These are phyloP conservation scores for Ispidina lecontei DNA, from an alignment of 2,797 vertebrate genomes.

Conservation along the genomic window DNA sequence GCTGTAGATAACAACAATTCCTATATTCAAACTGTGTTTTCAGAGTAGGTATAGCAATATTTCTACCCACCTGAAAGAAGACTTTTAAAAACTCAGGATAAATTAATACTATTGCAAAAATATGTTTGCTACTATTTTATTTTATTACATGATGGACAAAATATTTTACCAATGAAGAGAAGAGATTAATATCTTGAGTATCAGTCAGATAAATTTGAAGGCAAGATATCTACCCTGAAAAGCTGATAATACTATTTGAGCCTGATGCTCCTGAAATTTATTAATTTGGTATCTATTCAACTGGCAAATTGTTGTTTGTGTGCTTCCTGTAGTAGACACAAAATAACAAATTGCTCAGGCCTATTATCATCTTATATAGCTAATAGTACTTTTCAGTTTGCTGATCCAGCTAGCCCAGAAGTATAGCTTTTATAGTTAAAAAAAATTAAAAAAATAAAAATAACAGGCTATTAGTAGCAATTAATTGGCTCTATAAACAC, in stretches of 20 bases:
- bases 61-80: neutral
- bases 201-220: neutral
- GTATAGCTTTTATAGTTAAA: slow-evolving; percentile 32
- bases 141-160: neutral
- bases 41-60: neutral
- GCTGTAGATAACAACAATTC: neutral
- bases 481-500: slow-evolving; percentile 56
- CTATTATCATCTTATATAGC: slow-evolving; percentile 17
- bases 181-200: neutral
- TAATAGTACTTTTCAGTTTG: slow-evolving; percentile 6
- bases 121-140: neutral
- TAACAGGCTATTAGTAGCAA: slow-evolving; percentile 43
- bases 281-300: neutral
- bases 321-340: neutral
- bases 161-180: neutral
- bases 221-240: neutral
- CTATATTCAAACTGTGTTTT: neutral
- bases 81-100: neutral
- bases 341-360: neutral
- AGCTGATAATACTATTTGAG: neutral
- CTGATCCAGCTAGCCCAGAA: slow-evolving; percentile 4
- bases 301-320: neutral
- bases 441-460: slow-evolving; percentile 1
- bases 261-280: neutral
- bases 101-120: neutral